Percentiles rank a stretch among this genome's conserved stretches.
Evolutionary conservation across 2,797 vertebrate genomes (phyloP).

Genomic region (Melanotaenia trifasciata): DNA sequence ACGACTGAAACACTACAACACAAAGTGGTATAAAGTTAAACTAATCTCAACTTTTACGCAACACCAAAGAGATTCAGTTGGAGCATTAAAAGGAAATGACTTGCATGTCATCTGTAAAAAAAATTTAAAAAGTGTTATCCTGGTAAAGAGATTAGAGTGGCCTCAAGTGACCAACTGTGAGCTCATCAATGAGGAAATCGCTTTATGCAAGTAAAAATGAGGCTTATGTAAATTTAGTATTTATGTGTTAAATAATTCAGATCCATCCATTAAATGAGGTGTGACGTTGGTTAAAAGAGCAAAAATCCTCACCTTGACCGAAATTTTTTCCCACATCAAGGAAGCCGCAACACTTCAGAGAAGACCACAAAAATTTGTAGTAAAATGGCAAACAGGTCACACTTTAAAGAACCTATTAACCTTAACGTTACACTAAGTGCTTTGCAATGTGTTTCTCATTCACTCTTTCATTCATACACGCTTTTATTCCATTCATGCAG

Average conservation of each 20-base stretch:
- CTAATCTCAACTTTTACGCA: not conserved
- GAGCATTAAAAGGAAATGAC: not conserved
- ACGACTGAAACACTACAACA: too few species aligned
- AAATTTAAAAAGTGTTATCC: not conserved
- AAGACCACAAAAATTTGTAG: not conserved
- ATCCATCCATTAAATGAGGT: not conserved
- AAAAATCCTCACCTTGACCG: not conserved
- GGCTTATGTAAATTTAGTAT: not conserved
- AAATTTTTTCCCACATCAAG: not conserved
- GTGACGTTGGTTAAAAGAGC: not conserved
- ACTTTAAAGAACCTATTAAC: not conserved
- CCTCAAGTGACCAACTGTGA: not conserved
- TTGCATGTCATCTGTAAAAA: not conserved
- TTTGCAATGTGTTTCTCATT: not conserved
- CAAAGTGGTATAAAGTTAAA: too few species aligned
- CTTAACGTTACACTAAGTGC: not conserved
- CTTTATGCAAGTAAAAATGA: not conserved
- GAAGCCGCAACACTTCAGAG: not conserved
- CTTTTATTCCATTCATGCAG: not conserved
- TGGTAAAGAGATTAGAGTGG: not conserved
- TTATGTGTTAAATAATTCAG: not conserved
- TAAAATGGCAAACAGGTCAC: not conserved
- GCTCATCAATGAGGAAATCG: not conserved
- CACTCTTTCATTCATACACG: not conserved
- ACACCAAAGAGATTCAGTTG: not conserved